Conservation (phyloP, 2,113 vertebrate genomes). For the Cephalophus harveyi region DNA sequence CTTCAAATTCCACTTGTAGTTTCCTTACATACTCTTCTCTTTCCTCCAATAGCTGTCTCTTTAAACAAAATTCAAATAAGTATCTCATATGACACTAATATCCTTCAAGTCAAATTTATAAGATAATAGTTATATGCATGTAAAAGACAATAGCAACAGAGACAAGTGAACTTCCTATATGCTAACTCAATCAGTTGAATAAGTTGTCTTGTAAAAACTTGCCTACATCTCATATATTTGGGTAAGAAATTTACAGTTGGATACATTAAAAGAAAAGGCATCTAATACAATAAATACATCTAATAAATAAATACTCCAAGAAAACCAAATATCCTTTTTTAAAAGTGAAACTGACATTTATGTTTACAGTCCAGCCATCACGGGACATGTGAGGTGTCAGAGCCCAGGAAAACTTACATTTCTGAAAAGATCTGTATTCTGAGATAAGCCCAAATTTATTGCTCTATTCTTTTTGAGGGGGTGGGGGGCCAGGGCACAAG, state of each 20-base stretch:
- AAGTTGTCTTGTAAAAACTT: not conserved
- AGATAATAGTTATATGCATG: not conserved
- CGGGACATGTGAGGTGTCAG: not conserved
- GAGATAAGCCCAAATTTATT: not conserved
- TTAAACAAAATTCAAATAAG: conserved; percentile 67
- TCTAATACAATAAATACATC: not conserved
- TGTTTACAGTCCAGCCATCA: not conserved
- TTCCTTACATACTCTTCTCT: conserved; percentile 76
- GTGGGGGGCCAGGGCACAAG: not conserved
- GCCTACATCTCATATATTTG: not conserved
- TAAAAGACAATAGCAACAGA: not conserved
- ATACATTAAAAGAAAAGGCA: not conserved
- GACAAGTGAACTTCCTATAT: not conserved
- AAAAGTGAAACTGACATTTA: not conserved
- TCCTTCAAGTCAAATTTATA: not conserved
- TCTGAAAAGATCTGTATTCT: not conserved
- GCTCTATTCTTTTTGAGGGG: not conserved
- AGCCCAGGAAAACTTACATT: not conserved
- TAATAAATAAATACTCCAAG: not conserved
- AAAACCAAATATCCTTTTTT: not conserved
- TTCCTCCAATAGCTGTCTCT: conserved; percentile 79
- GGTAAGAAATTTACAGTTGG: not conserved
- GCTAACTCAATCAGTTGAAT: not conserved
- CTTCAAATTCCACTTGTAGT: conserved; percentile 83
- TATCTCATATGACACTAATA: not conserved